phyloP scores from a whole-genome alignment of 2,797 vertebrate genomes.

The Choloepus didactylus region DNA sequence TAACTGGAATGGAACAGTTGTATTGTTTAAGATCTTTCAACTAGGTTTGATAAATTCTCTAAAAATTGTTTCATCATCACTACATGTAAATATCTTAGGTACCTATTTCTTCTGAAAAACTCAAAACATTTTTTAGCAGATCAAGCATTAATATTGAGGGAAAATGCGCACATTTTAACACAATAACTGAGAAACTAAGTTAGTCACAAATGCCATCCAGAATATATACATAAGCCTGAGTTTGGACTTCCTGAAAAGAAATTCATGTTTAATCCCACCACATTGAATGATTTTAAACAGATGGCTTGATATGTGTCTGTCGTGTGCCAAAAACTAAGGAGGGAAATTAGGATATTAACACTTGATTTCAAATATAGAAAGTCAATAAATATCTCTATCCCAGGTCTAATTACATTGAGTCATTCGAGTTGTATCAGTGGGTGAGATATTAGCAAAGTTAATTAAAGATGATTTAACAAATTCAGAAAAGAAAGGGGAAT shows the following conservation, averaged over 20 bases:
- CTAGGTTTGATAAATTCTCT: not conserved
- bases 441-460: slow-evolving; percentile 47
- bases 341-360: slow-evolving; percentile 57
- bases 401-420: not conserved
- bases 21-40: not conserved
- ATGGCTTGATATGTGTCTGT: not conserved
- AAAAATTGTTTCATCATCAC: not conserved
- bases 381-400: not conserved
- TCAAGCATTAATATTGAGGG: not conserved
- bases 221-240: not conserved
- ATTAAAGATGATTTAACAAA: not conserved
- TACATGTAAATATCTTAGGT: not conserved
- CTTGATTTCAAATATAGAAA: slow-evolving; percentile 52
- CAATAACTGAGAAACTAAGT: not conserved
- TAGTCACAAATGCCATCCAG: not conserved
- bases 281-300: slow-evolving; percentile 49
- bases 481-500: not conserved
- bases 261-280: slow-evolving; percentile 25
- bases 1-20: not conserved
- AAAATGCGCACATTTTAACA: slow-evolving; percentile 13
- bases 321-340: not conserved
- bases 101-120: slow-evolving; percentile 35
- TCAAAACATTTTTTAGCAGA: not conserved
- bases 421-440: slow-evolving; percentile 42
- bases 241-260: not conserved